These are phyloP conservation scores for Rhopalosiphum padi DNA, from an alignment of 1,140 invertebrate genomes.

Conservation along the genomic window DNA sequence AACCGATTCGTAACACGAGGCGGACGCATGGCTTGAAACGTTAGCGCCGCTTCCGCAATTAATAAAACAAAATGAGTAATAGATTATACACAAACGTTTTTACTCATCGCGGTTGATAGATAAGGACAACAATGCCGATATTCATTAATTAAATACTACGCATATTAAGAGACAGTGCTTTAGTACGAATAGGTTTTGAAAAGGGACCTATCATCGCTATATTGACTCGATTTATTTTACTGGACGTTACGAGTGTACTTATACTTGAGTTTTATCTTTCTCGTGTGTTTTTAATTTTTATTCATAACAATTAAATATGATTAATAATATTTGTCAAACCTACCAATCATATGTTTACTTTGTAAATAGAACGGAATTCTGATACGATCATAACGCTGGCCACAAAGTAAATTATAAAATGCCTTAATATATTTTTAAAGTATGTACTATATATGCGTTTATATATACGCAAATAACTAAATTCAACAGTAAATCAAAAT, in stretches of 20 bases:
- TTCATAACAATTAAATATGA: background rate
- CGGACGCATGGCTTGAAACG: too few relatives aligned
- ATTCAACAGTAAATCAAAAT: background rate
- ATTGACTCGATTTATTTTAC: background rate
- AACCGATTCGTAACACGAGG: too few relatives aligned
- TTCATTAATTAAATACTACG: too few relatives aligned
- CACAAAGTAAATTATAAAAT: background rate
- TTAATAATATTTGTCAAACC: background rate
- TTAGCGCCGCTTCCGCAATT: too few relatives aligned
- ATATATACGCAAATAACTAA: background rate
- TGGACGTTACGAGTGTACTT: background rate
- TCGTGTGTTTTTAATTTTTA: background rate
- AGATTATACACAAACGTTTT: too few relatives aligned
- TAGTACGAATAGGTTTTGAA: too few relatives aligned
- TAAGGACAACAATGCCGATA: too few relatives aligned
- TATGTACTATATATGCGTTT: background rate
- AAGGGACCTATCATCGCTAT: too few relatives aligned
- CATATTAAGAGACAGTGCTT: too few relatives aligned
- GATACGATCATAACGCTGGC: background rate
- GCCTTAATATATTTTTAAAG: background rate
- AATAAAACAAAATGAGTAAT: too few relatives aligned
- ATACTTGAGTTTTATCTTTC: background rate
- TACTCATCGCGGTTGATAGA: too few relatives aligned
- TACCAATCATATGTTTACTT: background rate
- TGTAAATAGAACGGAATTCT: background rate